Evolutionary conservation across 1,140 invertebrate genomes (phyloP).

Genomic region (Polypedilum pembai): DNA sequence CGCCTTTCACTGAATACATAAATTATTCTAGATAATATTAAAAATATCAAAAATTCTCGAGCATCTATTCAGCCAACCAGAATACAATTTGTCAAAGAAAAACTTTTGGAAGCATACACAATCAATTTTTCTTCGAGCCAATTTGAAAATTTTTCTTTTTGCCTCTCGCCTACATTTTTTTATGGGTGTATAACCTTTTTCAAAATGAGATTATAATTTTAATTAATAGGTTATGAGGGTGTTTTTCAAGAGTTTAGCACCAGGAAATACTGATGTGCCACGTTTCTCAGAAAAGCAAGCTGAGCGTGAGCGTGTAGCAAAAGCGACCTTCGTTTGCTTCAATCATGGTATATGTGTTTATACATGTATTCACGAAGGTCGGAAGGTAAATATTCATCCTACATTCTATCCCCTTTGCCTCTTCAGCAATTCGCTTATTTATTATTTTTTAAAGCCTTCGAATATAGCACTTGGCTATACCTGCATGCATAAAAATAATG

Average conservation of each 20-base stretch:
- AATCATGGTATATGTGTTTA: neutral
- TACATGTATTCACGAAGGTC: neutral
- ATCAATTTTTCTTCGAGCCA: neutral
- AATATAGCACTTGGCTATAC: no score
- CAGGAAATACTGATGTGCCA: neutral
- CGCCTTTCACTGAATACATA: no score
- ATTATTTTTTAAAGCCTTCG: no score
- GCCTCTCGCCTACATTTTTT: neutral
- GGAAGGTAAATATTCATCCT: neutral
- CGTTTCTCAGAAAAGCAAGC: neutral
- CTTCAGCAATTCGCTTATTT: no score
- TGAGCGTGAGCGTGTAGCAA: neutral
- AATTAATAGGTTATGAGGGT: conserved; percentile 1
- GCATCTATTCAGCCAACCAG: no score
- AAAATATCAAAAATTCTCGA: no score
- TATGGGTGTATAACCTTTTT: neutral
- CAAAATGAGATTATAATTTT: neutral
- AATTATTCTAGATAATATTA: no score
- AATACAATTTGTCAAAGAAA: neutral
- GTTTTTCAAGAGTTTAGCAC: neutral
- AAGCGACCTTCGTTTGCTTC: neutral
- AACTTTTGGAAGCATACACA: neutral
- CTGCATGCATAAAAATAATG: no score
- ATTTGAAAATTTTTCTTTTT: neutral
- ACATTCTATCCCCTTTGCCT: no score